Evolutionary conservation across 2,797 vertebrate species (phyloP).

Genomic region (Falco peregrinus): DNA sequence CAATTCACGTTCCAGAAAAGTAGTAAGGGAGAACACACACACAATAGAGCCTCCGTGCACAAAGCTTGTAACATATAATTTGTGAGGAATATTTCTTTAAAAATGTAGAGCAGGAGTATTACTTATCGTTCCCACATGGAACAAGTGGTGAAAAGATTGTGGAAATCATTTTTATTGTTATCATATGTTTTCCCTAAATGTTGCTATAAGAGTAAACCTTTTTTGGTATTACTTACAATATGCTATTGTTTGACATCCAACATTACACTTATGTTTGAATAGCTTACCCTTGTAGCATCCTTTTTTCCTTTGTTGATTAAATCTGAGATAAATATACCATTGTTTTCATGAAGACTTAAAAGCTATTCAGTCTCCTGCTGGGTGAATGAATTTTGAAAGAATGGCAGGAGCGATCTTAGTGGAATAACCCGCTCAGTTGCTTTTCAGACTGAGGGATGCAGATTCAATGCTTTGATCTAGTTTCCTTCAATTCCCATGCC

Average conservation of each 20-base stretch:
- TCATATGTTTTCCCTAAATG: conserved; percentile 74
- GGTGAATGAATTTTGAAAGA: conserved; percentile 19
- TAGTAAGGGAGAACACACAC: conserved; percentile 16
- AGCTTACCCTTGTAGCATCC: conserved; percentile 55
- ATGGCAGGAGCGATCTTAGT: neutral
- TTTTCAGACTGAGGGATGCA: neutral
- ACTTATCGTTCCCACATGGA: conserved; percentile 75
- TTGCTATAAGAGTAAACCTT: conserved; percentile 68
- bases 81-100: conserved; percentile 68
- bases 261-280: conserved; percentile 66
- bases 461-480: neutral
- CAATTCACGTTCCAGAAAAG: conserved; percentile 42
- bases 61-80: conserved; percentile 69
- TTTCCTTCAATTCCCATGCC: neutral
- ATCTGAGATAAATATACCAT: conserved; percentile 57
- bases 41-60: conserved; percentile 42
- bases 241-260: conserved; percentile 72
- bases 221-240: conserved; percentile 68
- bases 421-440: neutral
- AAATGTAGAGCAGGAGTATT: conserved; percentile 63
- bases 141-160: conserved; percentile 72
- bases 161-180: conserved; percentile 78
- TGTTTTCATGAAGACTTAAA: conserved; percentile 55
- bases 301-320: conserved; percentile 58
- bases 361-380: conserved; percentile 19